Conservation (phyloP, 2,113 vertebrate species). For the Prunella fulvescens region DNA sequence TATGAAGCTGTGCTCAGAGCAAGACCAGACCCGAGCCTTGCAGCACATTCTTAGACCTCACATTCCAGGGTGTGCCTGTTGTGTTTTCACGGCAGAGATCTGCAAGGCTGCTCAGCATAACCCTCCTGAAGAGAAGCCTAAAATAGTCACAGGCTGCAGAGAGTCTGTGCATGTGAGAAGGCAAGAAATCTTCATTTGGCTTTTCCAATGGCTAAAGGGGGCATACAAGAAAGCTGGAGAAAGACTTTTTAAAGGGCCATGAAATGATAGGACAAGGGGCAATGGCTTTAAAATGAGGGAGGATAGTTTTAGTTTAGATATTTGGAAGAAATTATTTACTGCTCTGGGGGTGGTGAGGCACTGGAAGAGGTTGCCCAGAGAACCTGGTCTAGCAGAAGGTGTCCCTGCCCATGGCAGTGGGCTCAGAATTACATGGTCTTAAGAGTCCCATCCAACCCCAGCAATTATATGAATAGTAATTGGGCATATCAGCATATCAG, state of each 20-base stretch:
- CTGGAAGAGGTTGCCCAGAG: not conserved
- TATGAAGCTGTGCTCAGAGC: not conserved
- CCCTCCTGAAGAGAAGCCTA: not conserved
- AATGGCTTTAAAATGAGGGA: not conserved
- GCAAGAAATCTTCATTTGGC: not conserved
- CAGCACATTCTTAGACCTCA: not conserved
- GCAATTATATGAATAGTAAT: not conserved
- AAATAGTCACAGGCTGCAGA: not conserved
- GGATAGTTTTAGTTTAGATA: not conserved
- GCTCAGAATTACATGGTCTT: not conserved
- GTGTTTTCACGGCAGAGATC: not conserved
- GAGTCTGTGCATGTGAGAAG: not conserved
- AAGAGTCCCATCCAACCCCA: not conserved
- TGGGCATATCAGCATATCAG: not conserved
- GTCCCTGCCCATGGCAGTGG: not conserved
- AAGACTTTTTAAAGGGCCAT: not conserved
- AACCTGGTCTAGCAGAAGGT: not conserved
- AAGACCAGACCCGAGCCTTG: slow-evolving; percentile 4
- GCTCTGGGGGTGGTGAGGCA: not conserved
- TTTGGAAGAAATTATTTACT: not conserved
- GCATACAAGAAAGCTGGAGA: not conserved
- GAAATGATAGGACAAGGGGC: not conserved
- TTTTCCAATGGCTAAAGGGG: not conserved
- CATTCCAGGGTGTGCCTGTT: not conserved
- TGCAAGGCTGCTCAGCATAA: not conserved